Evolutionary conservation across 1,140 invertebrate species (phyloP).

Genomic region (Anastrepha obliqua): DNA sequence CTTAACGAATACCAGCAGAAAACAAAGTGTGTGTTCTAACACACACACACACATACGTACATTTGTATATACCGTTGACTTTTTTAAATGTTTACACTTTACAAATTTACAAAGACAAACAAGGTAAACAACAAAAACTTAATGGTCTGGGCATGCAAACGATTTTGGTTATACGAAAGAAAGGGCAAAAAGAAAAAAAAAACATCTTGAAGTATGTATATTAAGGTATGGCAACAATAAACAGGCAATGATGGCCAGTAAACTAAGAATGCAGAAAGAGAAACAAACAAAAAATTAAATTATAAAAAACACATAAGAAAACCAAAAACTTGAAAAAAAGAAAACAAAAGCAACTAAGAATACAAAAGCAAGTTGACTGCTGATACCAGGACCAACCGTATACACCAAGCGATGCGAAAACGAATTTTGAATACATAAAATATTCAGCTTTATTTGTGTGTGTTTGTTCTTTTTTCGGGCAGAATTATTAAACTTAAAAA

Average conservation of each 20-base stretch:
- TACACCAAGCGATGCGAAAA: constrained; percentile 33
- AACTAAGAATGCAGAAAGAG: not conserved
- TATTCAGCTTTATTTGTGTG: constrained; percentile 6
- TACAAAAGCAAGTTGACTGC: not conserved
- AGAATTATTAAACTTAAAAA: constrained; percentile 22
- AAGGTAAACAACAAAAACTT: constrained; percentile 23
- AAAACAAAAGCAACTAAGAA: not conserved
- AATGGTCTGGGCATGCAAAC: not conserved
- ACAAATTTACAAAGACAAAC: constrained; percentile 46
- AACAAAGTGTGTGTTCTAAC: not conserved
- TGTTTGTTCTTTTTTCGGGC: not conserved
- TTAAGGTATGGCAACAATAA: no score
- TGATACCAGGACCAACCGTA: constrained; percentile 7
- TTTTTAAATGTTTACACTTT: constrained; percentile 53
- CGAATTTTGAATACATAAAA: constrained; percentile 44
- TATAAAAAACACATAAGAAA: not conserved
- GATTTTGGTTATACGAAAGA: not conserved
- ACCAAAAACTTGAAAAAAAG: not conserved
- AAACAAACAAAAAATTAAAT: not conserved
- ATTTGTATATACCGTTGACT: constrained; percentile 50
- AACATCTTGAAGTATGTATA: not conserved
- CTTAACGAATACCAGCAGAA: not conserved
- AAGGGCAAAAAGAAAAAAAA: not conserved
- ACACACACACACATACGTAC: constrained; percentile 37
- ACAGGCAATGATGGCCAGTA: not conserved